phyloP scores from a whole-genome alignment of 2,113 vertebrate species.

The Sminthopsis crassicaudata region DNA sequence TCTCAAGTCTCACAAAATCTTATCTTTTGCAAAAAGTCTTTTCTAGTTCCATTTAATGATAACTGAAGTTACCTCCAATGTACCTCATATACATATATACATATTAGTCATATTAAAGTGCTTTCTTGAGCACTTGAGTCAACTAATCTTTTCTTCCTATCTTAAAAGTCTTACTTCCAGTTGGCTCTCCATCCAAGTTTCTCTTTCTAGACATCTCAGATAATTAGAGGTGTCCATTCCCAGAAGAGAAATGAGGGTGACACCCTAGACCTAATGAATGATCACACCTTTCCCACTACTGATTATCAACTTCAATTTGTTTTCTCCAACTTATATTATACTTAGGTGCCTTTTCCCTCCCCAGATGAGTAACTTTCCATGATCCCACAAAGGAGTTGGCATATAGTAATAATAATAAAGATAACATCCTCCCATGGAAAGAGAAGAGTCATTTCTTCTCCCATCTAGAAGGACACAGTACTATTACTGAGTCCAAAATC shows the following conservation, averaged over 20 bases:
- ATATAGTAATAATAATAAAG: constrained; percentile 2
- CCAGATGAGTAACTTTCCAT: background rate
- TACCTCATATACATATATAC: background rate
- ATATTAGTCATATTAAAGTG: background rate
- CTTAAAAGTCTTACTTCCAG: background rate
- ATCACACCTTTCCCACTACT: background rate
- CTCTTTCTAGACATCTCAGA: background rate
- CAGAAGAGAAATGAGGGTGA: background rate
- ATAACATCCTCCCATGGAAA: background rate
- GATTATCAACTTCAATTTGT: background rate
- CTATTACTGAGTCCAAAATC: background rate
- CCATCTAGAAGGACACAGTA: background rate
- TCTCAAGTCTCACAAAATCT: background rate
- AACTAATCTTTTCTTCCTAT: background rate
- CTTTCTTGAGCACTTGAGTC: background rate
- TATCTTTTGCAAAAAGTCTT: background rate
- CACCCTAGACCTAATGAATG: background rate
- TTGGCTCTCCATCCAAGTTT: background rate
- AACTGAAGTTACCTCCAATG: background rate
- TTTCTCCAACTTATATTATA: background rate
- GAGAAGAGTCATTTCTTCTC: background rate
- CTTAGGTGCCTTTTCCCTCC: background rate
- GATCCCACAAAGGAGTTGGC: background rate
- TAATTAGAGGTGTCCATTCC: background rate
- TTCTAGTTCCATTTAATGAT: background rate